Evolutionary conservation across 2,113 vertebrate genomes (phyloP).

Genomic region (Rattus rattus): DNA sequence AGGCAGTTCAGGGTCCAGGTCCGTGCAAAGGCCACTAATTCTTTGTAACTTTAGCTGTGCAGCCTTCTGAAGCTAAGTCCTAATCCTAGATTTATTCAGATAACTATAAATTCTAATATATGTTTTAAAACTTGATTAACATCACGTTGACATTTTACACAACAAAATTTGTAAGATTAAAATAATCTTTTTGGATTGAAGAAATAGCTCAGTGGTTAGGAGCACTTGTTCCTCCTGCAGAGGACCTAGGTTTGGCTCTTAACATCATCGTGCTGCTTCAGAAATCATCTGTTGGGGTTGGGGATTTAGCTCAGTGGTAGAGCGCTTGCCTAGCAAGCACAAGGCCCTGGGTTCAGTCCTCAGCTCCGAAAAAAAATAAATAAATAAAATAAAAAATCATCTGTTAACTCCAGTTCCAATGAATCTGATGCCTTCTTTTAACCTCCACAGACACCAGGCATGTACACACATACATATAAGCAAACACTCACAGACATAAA

Average conservation of each 20-base stretch:
- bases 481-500: not conserved
- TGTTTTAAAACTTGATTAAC: not conserved
- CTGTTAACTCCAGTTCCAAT: not conserved
- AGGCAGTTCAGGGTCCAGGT: no score
- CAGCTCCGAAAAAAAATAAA: no score
- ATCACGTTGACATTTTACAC: not conserved
- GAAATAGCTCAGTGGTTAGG: not conserved
- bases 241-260: not conserved
- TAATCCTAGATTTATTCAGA: not conserved
- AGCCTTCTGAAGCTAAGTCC: not conserved
- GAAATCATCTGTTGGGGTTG: not conserved
- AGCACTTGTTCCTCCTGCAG: not conserved
- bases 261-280: not conserved
- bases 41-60: not conserved
- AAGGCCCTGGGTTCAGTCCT: no score
- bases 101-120: not conserved
- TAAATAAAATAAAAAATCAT: not conserved
- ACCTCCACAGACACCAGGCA: not conserved
- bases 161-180: not conserved
- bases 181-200: not conserved
- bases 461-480: not conserved
- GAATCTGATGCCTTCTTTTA: not conserved
- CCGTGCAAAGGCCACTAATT: no score
- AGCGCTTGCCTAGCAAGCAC: no score
- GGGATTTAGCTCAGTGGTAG: no score